A percentile compares a stretch with the other conserved stretches of the same genome.
These are phyloP conservation scores for Orussus abietinus DNA, from an alignment of 1,140 invertebrate species.

Conservation along the genomic window DNA sequence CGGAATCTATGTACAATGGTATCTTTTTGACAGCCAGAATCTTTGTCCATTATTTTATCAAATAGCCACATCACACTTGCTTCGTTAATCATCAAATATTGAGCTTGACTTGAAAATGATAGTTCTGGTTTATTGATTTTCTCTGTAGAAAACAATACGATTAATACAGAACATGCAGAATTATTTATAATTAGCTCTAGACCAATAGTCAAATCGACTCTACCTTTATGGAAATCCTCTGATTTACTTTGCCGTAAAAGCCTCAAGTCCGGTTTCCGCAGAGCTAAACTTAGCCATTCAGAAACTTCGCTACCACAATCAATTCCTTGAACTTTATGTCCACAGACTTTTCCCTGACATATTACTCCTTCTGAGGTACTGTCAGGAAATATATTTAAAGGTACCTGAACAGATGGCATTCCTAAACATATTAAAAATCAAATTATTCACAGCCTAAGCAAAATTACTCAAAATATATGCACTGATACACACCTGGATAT, in stretches of 20 bases:
- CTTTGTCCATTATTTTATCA: constrained; percentile 57
- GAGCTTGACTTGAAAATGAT: constrained; percentile 82
- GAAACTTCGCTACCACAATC: constrained; percentile 81
- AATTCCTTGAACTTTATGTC: constrained; percentile 70
- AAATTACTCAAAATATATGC: neutral
- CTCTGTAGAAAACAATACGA: constrained; percentile 31
- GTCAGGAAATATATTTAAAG: constrained; percentile 36
- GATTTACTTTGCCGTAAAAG: constrained; percentile 61
- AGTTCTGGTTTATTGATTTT: constrained; percentile 49
- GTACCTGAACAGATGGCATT: constrained; percentile 50
- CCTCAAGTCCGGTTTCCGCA: constrained; percentile 64
- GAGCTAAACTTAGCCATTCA: constrained; percentile 68
- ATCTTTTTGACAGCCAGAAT: constrained; percentile 52
- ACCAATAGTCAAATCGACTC: neutral
- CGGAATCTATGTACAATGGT: constrained; percentile 64
- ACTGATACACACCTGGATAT: constrained; percentile 60
- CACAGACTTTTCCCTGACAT: constrained; percentile 80
- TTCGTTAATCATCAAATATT: constrained; percentile 78
- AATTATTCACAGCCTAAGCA: neutral
- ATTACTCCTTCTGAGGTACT: constrained; percentile 42
- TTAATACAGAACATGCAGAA: constrained; percentile 5
- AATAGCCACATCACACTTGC: constrained; percentile 70
- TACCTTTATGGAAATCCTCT: neutral
- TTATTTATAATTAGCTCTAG: too few species aligned
- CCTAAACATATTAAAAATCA: constrained; percentile 35